Evolutionary conservation across 2,797 vertebrate genomes (phyloP).

Genomic region (Synaphobranchus kaupii): DNA sequence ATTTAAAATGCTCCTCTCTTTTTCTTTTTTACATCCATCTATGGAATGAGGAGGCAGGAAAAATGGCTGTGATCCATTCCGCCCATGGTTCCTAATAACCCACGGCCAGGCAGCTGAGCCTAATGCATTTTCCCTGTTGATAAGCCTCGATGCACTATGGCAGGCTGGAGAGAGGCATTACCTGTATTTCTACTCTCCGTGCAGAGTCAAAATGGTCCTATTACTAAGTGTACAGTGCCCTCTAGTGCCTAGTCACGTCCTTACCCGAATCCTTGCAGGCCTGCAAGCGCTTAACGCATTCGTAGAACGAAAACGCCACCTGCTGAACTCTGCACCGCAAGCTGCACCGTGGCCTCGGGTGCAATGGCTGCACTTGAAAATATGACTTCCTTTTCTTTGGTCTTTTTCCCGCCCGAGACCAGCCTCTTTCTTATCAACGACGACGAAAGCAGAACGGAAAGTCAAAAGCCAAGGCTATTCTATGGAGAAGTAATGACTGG

Average conservation of each 20-base stretch:
- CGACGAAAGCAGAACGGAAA: background rate
- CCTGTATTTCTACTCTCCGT: background rate
- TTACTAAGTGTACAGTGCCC: slow-evolving; percentile 30
- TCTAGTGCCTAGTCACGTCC: slow-evolving; percentile 19
- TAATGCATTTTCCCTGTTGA: slow-evolving; percentile 30
- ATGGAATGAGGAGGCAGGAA: slow-evolving; percentile 39
- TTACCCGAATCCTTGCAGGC: background rate
- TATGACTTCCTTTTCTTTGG: background rate
- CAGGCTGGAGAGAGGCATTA: background rate
- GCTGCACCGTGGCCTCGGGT: background rate
- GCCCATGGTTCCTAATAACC: slow-evolving; percentile 24
- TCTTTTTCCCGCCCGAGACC: background rate
- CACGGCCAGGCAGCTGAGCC: slow-evolving; percentile 22
- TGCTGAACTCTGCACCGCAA: background rate
- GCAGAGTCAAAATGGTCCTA: background rate
- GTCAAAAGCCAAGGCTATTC: background rate
- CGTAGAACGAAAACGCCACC: background rate
- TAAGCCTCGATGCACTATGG: slow-evolving; percentile 7
- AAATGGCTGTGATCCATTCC: background rate
- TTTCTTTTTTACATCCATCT: background rate
- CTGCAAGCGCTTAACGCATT: background rate
- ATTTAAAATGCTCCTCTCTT: background rate
- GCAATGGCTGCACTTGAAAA: background rate
- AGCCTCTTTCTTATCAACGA: background rate
- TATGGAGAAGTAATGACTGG: background rate